phyloP scores from a whole-genome alignment of 2,888 invertebrate species.

The Syritta pipiens region DNA sequence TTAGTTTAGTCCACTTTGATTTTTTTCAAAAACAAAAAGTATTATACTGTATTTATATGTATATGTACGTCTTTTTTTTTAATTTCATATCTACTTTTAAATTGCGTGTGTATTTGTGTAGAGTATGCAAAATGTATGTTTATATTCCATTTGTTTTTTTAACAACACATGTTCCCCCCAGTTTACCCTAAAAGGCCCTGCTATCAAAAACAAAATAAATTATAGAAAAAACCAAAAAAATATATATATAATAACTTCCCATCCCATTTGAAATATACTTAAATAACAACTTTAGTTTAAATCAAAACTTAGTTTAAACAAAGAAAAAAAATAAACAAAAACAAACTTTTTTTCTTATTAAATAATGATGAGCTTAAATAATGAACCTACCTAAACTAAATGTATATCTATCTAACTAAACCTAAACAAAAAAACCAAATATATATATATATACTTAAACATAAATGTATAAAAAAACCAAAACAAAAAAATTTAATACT shows the following conservation, averaged over 20 bases:
- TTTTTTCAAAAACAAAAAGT: neutral
- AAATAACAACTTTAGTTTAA: too few species aligned
- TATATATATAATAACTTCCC: constrained; percentile 31
- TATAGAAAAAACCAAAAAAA: constrained; percentile 7
- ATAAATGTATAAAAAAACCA: constrained; percentile 60
- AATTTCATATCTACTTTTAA: constrained; percentile 20
- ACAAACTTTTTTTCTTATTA: constrained; percentile 69
- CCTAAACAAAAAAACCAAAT: constrained; percentile 15
- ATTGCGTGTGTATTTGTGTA: constrained; percentile 68
- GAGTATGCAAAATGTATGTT: constrained; percentile 62
- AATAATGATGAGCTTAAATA: constrained; percentile 68
- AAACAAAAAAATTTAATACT: constrained; percentile 63
- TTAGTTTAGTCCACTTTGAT: neutral
- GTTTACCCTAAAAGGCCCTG: neutral
- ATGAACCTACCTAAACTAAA: constrained; percentile 1
- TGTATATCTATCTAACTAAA: constrained; percentile 14
- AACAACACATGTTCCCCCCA: constrained; percentile 33
- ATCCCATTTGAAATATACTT: too few species aligned
- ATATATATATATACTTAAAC: constrained; percentile 70
- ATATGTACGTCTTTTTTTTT: constrained; percentile 1
- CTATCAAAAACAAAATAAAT: constrained; percentile 23
- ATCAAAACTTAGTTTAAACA: constrained; percentile 28
- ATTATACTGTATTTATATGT: too few species aligned
- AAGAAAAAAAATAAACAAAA: too few species aligned
- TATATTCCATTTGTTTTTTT: constrained; percentile 40